phyloP scores from a whole-genome alignment of 1,140 invertebrate genomes.

The Sminthurinus signatus region DNA sequence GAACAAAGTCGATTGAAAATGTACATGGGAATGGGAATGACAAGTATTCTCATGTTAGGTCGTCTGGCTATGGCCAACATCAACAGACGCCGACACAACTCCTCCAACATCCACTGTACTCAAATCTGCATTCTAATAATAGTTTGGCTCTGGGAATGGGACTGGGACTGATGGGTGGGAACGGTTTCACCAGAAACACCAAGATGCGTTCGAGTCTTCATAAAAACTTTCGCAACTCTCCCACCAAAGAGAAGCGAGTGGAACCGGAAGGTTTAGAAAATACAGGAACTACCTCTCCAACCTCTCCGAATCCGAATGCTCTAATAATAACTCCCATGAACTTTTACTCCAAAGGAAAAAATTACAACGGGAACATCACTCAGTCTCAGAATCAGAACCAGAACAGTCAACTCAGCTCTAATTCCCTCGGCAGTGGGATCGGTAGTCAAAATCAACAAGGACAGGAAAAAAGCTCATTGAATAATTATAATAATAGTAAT shows the following conservation, averaged over 20 bases:
- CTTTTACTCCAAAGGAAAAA: conserved; percentile 29
- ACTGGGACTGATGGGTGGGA: no score
- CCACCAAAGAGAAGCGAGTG: conserved; percentile 25
- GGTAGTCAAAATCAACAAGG: neutral
- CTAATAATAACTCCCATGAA: conserved; percentile 36
- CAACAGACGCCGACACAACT: no score
- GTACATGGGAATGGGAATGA: conserved; percentile 20
- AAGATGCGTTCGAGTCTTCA: conserved; percentile 30
- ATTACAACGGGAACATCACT: conserved; percentile 9
- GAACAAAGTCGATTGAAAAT: conserved; percentile 36
- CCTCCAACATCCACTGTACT: no score
- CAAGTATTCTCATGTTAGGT: no score
- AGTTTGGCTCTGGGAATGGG: no score
- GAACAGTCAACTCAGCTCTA: neutral
- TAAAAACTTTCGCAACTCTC: conserved; percentile 34
- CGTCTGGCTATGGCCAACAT: conserved; percentile 37
- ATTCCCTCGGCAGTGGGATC: neutral
- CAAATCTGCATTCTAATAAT: neutral
- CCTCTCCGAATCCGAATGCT: conserved; percentile 5
- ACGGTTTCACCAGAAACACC: conserved; percentile 29
- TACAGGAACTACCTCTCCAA: conserved; percentile 15
- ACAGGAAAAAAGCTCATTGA: neutral
- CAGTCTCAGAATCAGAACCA: neutral
- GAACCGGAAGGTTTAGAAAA: conserved; percentile 40
- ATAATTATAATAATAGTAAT: neutral